phyloP scores from a whole-genome alignment of 2,113 vertebrate species.

The Thomomys bottae region DNA sequence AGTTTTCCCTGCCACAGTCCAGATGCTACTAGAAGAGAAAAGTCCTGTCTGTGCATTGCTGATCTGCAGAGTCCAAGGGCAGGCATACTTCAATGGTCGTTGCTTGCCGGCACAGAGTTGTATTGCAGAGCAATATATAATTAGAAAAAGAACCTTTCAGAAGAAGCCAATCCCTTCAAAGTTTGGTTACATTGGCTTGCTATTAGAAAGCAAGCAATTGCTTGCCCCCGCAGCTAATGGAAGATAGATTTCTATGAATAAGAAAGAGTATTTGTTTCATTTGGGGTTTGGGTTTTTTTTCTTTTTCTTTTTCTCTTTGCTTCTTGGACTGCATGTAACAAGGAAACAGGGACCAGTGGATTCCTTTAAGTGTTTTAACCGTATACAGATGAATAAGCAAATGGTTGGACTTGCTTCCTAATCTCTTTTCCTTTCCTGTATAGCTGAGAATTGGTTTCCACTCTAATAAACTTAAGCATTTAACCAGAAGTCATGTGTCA shows the following conservation, averaged over 20 bases:
- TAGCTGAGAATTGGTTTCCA: conserved; percentile 55
- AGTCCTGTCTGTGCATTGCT: not conserved
- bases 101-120: conserved; percentile 6
- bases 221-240: not conserved
- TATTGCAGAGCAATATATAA: conserved; percentile 10
- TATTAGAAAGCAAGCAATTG: conserved; percentile 48
- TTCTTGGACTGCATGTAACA: conserved; percentile 31
- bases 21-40: not conserved
- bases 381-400: conserved; percentile 64
- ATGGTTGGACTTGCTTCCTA: conserved; percentile 56
- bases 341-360: conserved; percentile 68
- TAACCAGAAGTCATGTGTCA: conserved; percentile 56
- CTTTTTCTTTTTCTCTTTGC: conserved; percentile 38
- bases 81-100: not conserved
- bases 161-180: not conserved
- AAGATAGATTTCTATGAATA: conserved; percentile 53
- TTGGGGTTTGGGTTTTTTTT: conserved; percentile 14
- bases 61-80: not conserved
- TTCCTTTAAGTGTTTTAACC: conserved; percentile 71
- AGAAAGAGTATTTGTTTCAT: not conserved
- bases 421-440: conserved; percentile 64
- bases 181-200: conserved; percentile 23
- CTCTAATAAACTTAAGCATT: conserved; percentile 69
- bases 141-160: conserved; percentile 36
- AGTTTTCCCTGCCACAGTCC: not conserved